A percentile compares a stretch with the other conserved stretches of the same genome.
Evolutionary conservation across 2,888 invertebrate species (phyloP).

Genomic region (Andrena camellia): DNA sequence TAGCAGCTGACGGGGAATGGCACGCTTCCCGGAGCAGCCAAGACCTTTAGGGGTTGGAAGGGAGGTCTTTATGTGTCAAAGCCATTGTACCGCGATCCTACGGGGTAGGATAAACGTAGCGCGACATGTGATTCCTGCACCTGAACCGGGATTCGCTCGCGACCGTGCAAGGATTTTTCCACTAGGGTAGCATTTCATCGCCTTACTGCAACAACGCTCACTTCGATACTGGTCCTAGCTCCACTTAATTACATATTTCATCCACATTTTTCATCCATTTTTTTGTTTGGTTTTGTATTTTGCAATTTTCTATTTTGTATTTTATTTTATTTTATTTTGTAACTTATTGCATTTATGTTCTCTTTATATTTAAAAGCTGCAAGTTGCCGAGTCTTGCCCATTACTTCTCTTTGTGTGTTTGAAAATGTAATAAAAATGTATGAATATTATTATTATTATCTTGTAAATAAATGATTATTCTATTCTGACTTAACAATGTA

Average conservation of each 20-base stretch:
- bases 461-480: no score
- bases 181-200: no score
- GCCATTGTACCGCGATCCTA: slow-evolving; percentile 59
- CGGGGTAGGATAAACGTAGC: slow-evolving; percentile 61
- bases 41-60: slow-evolving; percentile 40
- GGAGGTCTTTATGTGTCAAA: slow-evolving; percentile 65
- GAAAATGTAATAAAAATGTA: no score
- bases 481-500: no score
- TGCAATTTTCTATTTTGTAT: no score
- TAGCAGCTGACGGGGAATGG: slow-evolving; percentile 74
- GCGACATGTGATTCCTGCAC: slow-evolving; percentile 76
- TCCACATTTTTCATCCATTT: background rate
- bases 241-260: background rate
- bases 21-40: slow-evolving; percentile 75
- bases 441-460: no score
- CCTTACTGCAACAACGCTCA: background rate
- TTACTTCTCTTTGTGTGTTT: no score
- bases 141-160: slow-evolving; percentile 62
- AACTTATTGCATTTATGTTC: no score
- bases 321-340: no score
- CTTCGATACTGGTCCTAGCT: background rate
- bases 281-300: background rate
- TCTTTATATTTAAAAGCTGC: no score
- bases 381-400: no score
- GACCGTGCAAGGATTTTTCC: slow-evolving; percentile 37